These are phyloP conservation scores for Caenorhabditis sp. DNA, from an alignment of 2,888 invertebrate species.

Conservation along the genomic window DNA sequence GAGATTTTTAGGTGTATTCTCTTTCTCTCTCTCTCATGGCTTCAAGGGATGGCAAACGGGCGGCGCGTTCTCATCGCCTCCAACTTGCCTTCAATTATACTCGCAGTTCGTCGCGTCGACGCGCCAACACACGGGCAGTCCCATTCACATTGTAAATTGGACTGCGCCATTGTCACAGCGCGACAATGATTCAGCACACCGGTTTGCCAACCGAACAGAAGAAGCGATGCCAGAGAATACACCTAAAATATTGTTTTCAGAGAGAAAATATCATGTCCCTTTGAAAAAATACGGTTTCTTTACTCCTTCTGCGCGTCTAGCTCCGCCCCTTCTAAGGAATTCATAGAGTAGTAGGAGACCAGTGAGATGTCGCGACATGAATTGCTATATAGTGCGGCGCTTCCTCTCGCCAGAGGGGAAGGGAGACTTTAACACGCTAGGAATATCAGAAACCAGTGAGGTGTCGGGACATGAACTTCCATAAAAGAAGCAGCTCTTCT, in stretches of 20 bases:
- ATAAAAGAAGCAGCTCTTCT: too few relatives aligned
- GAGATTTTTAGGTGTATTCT: background rate
- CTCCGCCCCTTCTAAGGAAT: too few relatives aligned
- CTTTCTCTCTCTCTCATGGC: background rate
- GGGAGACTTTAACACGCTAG: too few relatives aligned
- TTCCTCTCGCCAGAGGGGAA: too few relatives aligned
- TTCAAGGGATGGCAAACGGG: conserved; percentile 25
- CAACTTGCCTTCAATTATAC: conserved; percentile 65
- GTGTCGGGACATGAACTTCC: too few relatives aligned
- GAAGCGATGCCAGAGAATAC: conserved; percentile 62
- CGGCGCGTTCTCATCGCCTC: conserved; percentile 4
- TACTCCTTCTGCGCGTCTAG: too few relatives aligned
- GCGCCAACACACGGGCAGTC: conserved; percentile 70
- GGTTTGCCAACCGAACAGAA: conserved; percentile 69
- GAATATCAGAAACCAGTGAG: too few relatives aligned
- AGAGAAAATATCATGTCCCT: too few relatives aligned
- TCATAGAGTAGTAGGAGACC: too few relatives aligned
- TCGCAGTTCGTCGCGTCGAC: conserved; percentile 63
- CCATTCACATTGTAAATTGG: conserved; percentile 68
- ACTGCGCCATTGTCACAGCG: conserved; percentile 66
- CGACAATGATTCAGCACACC: conserved; percentile 65
- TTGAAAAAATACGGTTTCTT: background rate
- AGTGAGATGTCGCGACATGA: too few relatives aligned
- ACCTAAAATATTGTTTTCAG: conserved; percentile 45
- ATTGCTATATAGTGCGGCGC: too few relatives aligned